Evolutionary conservation across 2,797 vertebrate species (phyloP).

Genomic region (Merluccius polli): DNA sequence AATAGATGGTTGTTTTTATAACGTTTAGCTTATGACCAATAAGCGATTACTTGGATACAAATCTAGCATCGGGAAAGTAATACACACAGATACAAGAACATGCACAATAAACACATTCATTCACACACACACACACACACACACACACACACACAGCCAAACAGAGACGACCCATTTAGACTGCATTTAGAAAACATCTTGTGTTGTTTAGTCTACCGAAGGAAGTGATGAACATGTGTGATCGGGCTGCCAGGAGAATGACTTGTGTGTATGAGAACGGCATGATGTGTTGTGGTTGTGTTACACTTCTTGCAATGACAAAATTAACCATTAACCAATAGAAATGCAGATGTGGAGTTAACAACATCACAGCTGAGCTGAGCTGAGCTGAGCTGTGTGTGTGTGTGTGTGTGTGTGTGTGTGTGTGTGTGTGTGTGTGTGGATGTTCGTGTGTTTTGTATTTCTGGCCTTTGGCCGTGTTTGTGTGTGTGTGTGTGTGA

Average conservation of each 20-base stretch:
- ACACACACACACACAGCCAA: background rate
- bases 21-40: background rate
- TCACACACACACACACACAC: background rate
- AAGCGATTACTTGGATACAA: background rate
- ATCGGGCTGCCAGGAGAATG: background rate
- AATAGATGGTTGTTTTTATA: background rate
- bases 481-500: too few species aligned
- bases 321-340: background rate
- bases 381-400: background rate
- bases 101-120: background rate
- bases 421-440: slow-evolving; percentile 14
- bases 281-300: background rate
- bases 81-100: background rate
- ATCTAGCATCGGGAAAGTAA: background rate
- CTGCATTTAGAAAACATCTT: background rate
- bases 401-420: slow-evolving; percentile 11
- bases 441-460: slow-evolving; percentile 3
- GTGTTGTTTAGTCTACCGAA: background rate
- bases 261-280: background rate
- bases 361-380: background rate
- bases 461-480: background rate
- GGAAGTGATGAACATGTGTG: background rate
- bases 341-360: background rate
- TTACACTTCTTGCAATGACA: background rate
- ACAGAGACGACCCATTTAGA: background rate